Evolutionary conservation across 2,113 vertebrate species (phyloP).

Genomic region (Ploceus nigricollis): DNA sequence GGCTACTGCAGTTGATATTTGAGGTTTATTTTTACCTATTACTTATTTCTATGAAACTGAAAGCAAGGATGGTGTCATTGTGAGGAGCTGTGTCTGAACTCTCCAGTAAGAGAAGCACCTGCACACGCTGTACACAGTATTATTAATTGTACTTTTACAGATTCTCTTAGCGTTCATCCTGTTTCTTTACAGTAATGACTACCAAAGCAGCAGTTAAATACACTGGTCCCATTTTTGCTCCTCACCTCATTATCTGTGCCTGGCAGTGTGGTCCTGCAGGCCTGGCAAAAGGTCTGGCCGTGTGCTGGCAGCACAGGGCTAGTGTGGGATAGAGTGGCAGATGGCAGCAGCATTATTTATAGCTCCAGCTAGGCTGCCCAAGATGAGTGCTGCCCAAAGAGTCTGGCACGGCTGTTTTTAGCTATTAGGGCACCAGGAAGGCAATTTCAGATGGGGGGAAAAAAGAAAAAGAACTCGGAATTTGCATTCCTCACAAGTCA

Average conservation of each 20-base stretch:
- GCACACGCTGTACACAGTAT: background rate
- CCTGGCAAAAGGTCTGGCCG: conserved; percentile 54
- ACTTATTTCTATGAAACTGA: background rate
- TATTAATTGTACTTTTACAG: background rate
- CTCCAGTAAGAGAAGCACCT: background rate
- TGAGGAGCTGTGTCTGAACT: background rate
- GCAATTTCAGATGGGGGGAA: background rate
- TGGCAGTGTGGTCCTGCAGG: conserved; percentile 6
- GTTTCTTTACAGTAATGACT: background rate
- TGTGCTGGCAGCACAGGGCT: conserved; percentile 52
- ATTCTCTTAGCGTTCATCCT: background rate
- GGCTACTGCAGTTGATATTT: background rate
- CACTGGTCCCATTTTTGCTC: conserved; percentile 33
- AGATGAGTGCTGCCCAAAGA: conserved; percentile 47
- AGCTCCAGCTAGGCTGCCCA: conserved; percentile 59
- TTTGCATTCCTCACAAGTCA: background rate
- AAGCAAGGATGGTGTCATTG: background rate
- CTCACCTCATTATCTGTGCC: conserved; percentile 61
- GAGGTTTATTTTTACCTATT: conserved; percentile 26
- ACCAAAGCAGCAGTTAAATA: conserved; percentile 63
- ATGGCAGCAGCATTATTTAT: conserved; percentile 78
- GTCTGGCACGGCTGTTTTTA: conserved; percentile 33
- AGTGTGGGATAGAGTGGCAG: conserved; percentile 70
- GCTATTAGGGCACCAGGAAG: conserved; percentile 20
- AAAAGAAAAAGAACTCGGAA: background rate